Conservation (phyloP, 2,113 vertebrate species). For the Excalfactoria chinensis region DNA sequence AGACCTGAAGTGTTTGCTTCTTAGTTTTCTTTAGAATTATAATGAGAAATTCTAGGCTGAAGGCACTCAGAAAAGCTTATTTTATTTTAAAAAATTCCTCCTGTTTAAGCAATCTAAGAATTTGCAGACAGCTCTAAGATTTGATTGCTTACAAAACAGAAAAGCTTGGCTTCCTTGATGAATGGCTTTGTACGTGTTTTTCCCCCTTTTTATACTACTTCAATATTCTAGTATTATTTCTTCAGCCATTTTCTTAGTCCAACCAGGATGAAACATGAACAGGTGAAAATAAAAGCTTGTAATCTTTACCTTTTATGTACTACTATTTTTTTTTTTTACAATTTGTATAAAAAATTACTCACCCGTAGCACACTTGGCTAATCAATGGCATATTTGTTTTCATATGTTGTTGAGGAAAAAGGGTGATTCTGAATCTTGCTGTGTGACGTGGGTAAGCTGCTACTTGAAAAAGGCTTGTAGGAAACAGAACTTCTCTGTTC, state of each 20-base stretch:
- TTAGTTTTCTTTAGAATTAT: background rate
- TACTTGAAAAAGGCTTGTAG: background rate
- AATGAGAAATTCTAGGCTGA: background rate
- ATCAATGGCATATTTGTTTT: background rate
- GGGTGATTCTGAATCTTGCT: background rate
- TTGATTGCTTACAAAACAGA: constrained; percentile 6
- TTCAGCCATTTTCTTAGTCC: background rate
- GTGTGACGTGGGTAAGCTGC: background rate
- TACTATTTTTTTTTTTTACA: background rate
- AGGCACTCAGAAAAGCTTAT: background rate
- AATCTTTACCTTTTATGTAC: background rate
- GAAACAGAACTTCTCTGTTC: background rate
- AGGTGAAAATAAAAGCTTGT: background rate
- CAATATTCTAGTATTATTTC: background rate
- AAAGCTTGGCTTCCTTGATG: constrained; percentile 31
- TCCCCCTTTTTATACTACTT: background rate
- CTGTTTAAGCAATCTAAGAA: background rate
- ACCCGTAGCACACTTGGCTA: background rate
- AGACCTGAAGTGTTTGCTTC: background rate
- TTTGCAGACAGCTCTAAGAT: constrained; percentile 7
- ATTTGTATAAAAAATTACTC: background rate
- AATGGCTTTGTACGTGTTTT: background rate
- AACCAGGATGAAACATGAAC: constrained; percentile 6
- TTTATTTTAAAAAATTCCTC: background rate
- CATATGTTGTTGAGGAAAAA: background rate